Percentiles rank a stretch among this genome's conserved stretches.
Conservation (phyloP, 2,888 invertebrate genomes). For the Dryobota labecula region DNA sequence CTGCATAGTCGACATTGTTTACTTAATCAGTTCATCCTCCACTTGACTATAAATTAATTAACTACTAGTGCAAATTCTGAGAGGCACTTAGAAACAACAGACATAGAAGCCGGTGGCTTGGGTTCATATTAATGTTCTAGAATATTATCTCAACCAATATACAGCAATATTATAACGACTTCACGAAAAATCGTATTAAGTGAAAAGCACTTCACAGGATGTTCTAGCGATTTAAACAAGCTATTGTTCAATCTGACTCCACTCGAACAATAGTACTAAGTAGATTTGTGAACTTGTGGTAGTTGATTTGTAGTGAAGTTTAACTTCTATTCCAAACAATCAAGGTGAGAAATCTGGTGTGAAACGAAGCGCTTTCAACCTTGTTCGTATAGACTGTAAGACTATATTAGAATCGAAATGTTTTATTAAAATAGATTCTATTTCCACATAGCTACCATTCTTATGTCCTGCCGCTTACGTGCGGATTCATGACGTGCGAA, state of each 20-base stretch:
- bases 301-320: slow-evolving; percentile 61
- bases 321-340: slow-evolving; percentile 62
- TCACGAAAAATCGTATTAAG: slow-evolving; percentile 41
- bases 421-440: slow-evolving; percentile 56
- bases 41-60: slow-evolving; percentile 82
- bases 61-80: slow-evolving; percentile 68
- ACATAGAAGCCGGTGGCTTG: neutral
- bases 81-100: slow-evolving; percentile 51
- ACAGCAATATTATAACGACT: slow-evolving; percentile 10
- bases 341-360: slow-evolving; percentile 44
- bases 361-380: slow-evolving; percentile 29
- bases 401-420: slow-evolving; percentile 26
- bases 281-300: slow-evolving; percentile 61
- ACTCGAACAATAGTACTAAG: slow-evolving; percentile 62
- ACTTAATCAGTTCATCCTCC: slow-evolving; percentile 79
- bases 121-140: slow-evolving; percentile 31
- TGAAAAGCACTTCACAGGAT: slow-evolving; percentile 52
- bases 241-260: slow-evolving; percentile 61
- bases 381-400: slow-evolving; percentile 28
- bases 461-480: slow-evolving; percentile 65
- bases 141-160: neutral
- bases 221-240: slow-evolving; percentile 59
- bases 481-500: slow-evolving; percentile 73
- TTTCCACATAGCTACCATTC: slow-evolving; percentile 60
- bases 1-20: slow-evolving; percentile 80